phyloP scores from a whole-genome alignment of 2,113 vertebrate species.

The Malurus cyaneus region DNA sequence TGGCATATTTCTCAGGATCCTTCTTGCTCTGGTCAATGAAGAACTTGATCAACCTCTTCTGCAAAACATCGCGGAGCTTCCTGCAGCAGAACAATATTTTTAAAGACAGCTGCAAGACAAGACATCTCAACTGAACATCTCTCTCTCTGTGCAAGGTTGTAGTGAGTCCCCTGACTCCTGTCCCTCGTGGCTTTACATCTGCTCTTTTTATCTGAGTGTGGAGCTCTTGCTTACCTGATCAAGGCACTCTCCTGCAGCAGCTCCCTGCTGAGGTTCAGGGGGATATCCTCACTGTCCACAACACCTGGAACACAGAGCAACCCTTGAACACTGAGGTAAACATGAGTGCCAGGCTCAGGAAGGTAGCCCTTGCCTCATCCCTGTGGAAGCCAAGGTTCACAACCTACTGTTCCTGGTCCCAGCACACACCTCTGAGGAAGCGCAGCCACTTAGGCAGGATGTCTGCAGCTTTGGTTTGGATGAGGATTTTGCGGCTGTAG shows the following conservation, averaged over 20 bases:
- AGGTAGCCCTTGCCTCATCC: neutral
- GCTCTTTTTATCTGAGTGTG: neutral
- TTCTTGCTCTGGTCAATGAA: slow-evolving; percentile 94
- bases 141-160: neutral
- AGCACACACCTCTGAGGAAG: slow-evolving; percentile 85
- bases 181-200: neutral
- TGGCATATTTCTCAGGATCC: slow-evolving; percentile 91
- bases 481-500: slow-evolving; percentile 94
- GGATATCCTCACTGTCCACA: slow-evolving; percentile 98
- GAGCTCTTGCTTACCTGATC: slow-evolving; percentile 81
- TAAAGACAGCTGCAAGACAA: neutral
- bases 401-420: neutral
- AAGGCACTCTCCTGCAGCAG: slow-evolving; percentile 93
- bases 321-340: neutral
- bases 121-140: neutral
- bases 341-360: neutral
- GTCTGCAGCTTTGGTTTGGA: slow-evolving; percentile 92
- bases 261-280: slow-evolving; percentile 96
- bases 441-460: slow-evolving; percentile 96
- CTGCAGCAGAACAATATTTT: slow-evolving; percentile 67
- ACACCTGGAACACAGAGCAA: slow-evolving; percentile 79
- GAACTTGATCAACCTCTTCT: slow-evolving; percentile 92
- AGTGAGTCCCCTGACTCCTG: neutral
- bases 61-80: slow-evolving; percentile 90
- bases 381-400: rapidly evolving